Evolutionary conservation across 2,797 vertebrate species (phyloP).

Genomic region (Coregonus ussuriensis): DNA sequence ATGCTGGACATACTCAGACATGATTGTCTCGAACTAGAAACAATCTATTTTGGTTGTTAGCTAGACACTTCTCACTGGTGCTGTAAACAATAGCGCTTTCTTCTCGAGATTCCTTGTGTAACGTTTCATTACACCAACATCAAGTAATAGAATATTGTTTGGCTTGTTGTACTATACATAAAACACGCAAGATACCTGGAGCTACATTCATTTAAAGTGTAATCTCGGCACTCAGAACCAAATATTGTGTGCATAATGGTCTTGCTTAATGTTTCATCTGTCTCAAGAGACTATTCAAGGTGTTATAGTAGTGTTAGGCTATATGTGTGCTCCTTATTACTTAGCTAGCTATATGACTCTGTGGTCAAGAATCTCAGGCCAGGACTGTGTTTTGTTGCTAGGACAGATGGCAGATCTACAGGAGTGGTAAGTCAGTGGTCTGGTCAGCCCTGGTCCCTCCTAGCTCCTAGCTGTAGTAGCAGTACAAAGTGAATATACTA

Average conservation of each 20-base stretch:
- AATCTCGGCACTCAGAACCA: too few relatives aligned
- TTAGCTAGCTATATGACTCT: neutral
- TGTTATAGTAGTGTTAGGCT: too few relatives aligned
- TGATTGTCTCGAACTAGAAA: neutral
- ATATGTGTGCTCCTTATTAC: neutral
- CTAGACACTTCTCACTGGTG: neutral
- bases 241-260: too few relatives aligned
- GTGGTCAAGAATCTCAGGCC: neutral
- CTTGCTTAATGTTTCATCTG: too few relatives aligned
- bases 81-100: neutral
- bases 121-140: neutral
- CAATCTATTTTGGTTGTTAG: neutral
- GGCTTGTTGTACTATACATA: neutral
- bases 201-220: too few relatives aligned
- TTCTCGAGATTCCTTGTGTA: neutral
- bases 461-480: neutral
- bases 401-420: neutral
- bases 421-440: neutral
- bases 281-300: too few relatives aligned
- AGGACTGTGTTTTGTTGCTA: neutral
- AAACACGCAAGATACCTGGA: neutral
- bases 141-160: neutral
- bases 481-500: neutral
- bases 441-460: neutral
- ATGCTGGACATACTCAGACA: conserved; percentile 6